A percentile compares a stretch with the other conserved stretches of the same genome.
These are phyloP conservation scores for Ophion ellenae DNA, from an alignment of 2,888 invertebrate species.

Conservation along the genomic window DNA sequence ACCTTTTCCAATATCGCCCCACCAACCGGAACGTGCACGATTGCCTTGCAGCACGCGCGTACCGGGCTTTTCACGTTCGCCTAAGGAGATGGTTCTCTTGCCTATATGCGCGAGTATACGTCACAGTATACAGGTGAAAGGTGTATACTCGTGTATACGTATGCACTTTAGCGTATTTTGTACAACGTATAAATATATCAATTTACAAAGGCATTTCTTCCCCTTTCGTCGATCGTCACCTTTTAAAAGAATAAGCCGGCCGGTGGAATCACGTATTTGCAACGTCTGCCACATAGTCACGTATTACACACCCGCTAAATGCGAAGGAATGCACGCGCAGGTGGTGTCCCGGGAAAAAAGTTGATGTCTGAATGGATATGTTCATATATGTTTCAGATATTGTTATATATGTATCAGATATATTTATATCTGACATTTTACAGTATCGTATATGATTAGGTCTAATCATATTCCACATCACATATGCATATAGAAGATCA, in stretches of 20 bases:
- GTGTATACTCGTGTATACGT: conserved; percentile 57
- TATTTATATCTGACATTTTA: too few relatives aligned
- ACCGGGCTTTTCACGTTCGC: conserved; percentile 30
- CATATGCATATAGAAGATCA: too few relatives aligned
- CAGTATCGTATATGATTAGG: too few relatives aligned
- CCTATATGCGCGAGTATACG: neutral
- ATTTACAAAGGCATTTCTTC: conserved; percentile 74
- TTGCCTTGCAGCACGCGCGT: conserved; percentile 44
- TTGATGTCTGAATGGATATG: too few relatives aligned
- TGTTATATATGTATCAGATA: too few relatives aligned
- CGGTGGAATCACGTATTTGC: conserved; percentile 37
- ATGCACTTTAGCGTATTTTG: neutral
- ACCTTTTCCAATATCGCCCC: conserved; percentile 71
- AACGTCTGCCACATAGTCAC: conserved; percentile 11
- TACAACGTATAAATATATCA: too few relatives aligned
- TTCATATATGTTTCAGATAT: too few relatives aligned
- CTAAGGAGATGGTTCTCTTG: conserved; percentile 65
- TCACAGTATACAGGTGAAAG: conserved; percentile 74
- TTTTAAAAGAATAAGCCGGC: conserved; percentile 49
- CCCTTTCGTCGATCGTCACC: conserved; percentile 59
- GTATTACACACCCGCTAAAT: conserved; percentile 3
- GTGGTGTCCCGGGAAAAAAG: too few relatives aligned
- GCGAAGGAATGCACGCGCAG: conserved; percentile 1
- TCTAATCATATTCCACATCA: too few relatives aligned
- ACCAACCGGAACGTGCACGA: conserved; percentile 67